Evolutionary conservation across 2,888 invertebrate genomes (phyloP).

Genomic region (Helicoverpa assulta): DNA sequence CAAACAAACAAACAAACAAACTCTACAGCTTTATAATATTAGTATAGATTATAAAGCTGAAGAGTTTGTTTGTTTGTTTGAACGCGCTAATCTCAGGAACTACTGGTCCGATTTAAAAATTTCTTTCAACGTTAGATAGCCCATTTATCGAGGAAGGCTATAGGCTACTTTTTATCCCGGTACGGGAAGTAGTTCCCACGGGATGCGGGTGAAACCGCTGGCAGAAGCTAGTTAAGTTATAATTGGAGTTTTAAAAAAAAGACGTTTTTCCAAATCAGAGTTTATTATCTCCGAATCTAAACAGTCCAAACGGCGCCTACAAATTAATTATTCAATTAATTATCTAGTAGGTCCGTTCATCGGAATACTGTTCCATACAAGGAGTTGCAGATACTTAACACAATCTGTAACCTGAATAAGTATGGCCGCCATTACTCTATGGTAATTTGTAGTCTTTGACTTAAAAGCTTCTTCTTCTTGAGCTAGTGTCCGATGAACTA

Average conservation of each 20-base stretch:
- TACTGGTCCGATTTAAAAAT: no score
- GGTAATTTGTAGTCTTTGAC: slow-evolving; percentile 39
- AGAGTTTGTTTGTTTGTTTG: no score
- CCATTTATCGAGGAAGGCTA: no score
- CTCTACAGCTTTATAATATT: no score
- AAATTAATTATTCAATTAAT: slow-evolving; percentile 44
- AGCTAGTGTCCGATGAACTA: slow-evolving; percentile 17
- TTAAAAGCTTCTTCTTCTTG: slow-evolving; percentile 19
- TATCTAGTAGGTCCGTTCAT: slow-evolving; percentile 14
- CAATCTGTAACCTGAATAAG: slow-evolving; percentile 42
- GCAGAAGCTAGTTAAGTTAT: no score
- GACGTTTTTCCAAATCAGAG: neutral
- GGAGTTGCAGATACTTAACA: slow-evolving; percentile 33
- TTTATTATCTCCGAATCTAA: slow-evolving; percentile 3
- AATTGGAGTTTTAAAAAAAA: neutral
- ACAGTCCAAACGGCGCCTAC: slow-evolving; percentile 4
- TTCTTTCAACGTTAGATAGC: no score
- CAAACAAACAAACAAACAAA: no score
- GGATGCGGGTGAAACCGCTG: no score
- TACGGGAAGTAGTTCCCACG: no score
- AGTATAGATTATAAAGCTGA: no score
- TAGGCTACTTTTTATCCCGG: no score
- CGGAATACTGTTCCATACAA: slow-evolving; percentile 30
- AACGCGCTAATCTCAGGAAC: no score
- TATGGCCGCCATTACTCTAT: slow-evolving; percentile 45